These are phyloP conservation scores for Actias luna DNA, from an alignment of 2,888 invertebrate species.

Conservation along the genomic window DNA sequence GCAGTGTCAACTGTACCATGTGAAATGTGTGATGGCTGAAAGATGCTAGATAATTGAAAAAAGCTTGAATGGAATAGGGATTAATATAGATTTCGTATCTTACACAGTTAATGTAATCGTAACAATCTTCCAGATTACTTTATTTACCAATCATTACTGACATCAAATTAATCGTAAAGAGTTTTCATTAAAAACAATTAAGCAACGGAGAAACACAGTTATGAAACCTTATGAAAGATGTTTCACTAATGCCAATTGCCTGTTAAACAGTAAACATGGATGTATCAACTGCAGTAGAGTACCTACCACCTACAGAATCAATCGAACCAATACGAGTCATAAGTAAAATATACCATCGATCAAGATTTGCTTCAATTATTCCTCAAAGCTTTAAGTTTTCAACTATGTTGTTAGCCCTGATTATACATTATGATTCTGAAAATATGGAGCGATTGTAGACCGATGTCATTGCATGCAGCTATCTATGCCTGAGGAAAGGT, in stretches of 20 bases:
- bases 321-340: conserved; percentile 34
- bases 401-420: conserved; percentile 41
- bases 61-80: no score
- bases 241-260: conserved; percentile 29
- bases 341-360: conserved; percentile 50
- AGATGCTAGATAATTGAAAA: no score
- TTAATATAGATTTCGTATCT: no score
- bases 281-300: conserved; percentile 31
- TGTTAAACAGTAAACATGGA: conserved; percentile 26
- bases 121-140: neutral
- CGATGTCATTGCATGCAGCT: conserved; percentile 57
- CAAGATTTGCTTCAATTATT: conserved; percentile 44
- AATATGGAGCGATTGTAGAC: conserved; percentile 54
- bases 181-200: conserved; percentile 75
- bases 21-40: no score
- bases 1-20: no score
- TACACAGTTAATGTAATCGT: neutral
- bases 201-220: conserved; percentile 45
- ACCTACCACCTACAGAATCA: conserved; percentile 38
- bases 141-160: conserved; percentile 35
- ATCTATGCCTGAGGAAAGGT: conserved; percentile 49
- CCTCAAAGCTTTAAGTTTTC: conserved; percentile 44
- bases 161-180: conserved; percentile 54
- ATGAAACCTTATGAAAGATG: conserved; percentile 45
- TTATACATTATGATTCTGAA: conserved; percentile 45